Percentiles rank a stretch among this genome's conserved stretches.
Conservation (phyloP, 2,113 vertebrate genomes). For the Hystrix cristata region DNA sequence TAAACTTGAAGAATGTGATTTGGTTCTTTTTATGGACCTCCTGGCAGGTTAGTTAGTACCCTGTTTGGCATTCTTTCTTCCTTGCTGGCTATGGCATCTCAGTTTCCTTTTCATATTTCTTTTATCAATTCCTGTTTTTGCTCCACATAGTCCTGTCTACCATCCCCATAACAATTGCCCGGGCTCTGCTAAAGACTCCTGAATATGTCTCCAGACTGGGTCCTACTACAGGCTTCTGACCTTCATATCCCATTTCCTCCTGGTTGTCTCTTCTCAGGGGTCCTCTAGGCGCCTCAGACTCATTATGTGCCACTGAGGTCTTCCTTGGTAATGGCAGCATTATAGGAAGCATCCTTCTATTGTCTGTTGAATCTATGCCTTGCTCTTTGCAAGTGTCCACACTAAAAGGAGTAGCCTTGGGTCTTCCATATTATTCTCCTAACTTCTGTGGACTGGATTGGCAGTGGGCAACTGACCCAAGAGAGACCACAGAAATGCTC, state of each 20-base stretch:
- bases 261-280: neutral
- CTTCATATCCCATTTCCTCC: neutral
- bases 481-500: neutral
- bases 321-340: neutral
- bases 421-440: neutral
- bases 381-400: constrained; percentile 2
- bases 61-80: neutral
- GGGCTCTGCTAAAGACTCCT: neutral
- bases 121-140: neutral
- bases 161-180: neutral
- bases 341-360: neutral
- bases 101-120: neutral
- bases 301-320: neutral
- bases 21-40: neutral
- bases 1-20: constrained; percentile 4
- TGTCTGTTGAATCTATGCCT: neutral
- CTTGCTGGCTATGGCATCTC: neutral
- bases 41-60: neutral
- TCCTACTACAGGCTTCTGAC: neutral
- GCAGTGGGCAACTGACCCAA: neutral
- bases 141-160: neutral
- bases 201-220: neutral
- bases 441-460: neutral
- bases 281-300: neutral
- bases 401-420: neutral